Conservation (phyloP, 2,888 invertebrate genomes). For the Papilio demoleus region DNA sequence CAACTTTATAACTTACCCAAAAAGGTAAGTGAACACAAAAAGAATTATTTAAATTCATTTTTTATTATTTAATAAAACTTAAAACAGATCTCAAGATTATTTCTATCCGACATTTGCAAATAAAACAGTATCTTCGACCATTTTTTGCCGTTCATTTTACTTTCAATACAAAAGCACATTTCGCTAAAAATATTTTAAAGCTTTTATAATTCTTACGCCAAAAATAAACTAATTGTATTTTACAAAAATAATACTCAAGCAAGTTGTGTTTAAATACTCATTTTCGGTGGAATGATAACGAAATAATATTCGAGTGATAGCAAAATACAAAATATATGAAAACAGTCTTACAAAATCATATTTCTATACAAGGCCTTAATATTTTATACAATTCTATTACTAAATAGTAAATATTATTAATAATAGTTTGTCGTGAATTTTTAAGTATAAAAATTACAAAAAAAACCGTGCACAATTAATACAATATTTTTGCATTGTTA, state of each 20-base stretch:
- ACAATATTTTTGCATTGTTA: constrained; percentile 26
- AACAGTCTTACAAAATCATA: constrained; percentile 73
- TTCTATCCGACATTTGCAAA: too few relatives aligned
- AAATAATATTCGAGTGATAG: constrained; percentile 69
- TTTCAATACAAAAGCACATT: constrained; percentile 24
- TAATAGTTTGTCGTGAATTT: constrained; percentile 1
- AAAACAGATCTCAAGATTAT: too few relatives aligned
- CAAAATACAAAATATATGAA: constrained; percentile 60
- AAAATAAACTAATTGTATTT: constrained; percentile 49
- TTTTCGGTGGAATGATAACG: constrained; percentile 77
- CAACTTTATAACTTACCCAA: too few relatives aligned
- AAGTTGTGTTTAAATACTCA: constrained; percentile 60
- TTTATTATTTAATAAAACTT: too few relatives aligned
- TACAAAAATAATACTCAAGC: constrained; percentile 70
- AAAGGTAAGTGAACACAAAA: too few relatives aligned
- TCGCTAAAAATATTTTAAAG: constrained; percentile 58
- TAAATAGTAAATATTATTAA: constrained; percentile 45
- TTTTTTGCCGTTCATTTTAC: constrained; percentile 17
- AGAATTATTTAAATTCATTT: too few relatives aligned
- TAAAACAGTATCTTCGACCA: too few relatives aligned
- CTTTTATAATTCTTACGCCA: constrained; percentile 57
- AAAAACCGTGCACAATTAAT: constrained; percentile 3
- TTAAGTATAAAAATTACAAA: neutral
- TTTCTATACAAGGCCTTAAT: constrained; percentile 59
- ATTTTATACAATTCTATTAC: constrained; percentile 56